Evolutionary conservation across 2,113 vertebrate genomes (phyloP), one percentile per base, ranked within the genome.

Genomic region (Epinephelus lanceolatus): DNA sequence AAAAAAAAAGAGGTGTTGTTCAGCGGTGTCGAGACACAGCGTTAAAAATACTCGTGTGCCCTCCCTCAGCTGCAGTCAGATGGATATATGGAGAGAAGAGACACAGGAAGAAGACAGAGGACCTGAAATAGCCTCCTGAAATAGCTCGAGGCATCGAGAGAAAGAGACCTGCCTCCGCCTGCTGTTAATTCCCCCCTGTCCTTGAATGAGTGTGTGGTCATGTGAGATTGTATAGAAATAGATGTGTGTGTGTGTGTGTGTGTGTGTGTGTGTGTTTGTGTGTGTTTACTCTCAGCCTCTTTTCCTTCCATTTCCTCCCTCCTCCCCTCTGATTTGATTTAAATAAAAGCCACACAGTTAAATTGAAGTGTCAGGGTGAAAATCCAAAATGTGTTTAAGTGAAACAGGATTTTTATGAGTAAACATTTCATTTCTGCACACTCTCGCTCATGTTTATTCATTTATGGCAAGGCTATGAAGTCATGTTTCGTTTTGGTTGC

Each of bases 51-150:
- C 83, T 83, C 69, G 42, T 18, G 10, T 80, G 84, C 74, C 84
- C 81, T 91, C 89, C 83, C 89, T 81, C 60, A 19, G 89, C 86
- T 84, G 78, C 87, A 87, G 83, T 86, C 84, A 84, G 82, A 86
- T 78, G 72, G 88, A 90, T 87, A 52, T 76, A 85, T 52, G 75
- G 78, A 66, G 83, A 81, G 88, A 76, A 62, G 72, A 86, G 82
- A 84, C 80, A 82, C 67, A 75, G 80, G 81, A 86, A 85, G 85
- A 91, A 91, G 88, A 88, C 78, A 59, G 87, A 80, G 15, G 85
- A 90, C 91, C 90, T 90, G 86, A 91, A 92, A 93, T 88, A 90
- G 88, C 87, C 88, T 90, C 84, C 83, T 91, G 89, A 93, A 92
- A 94, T 88, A 91, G 91, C 92, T 83, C 8, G 30, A 37, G 88